Base-by-base conservation (phyloP, 2,113 vertebrate species). In the Campylorhamphus procurvoides region DNA sequence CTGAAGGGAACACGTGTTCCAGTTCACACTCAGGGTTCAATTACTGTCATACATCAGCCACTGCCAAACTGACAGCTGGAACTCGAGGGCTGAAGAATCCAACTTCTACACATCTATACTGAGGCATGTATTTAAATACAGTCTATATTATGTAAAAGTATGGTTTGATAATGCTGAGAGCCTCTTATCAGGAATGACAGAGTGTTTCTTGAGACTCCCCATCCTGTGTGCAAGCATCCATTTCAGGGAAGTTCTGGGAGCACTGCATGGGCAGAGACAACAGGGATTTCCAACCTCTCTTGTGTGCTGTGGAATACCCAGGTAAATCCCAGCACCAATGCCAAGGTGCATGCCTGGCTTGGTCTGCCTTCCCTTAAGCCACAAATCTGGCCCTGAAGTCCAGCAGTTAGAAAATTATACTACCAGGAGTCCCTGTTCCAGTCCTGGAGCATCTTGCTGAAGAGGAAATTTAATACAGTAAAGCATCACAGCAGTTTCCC, bases 61-160 rank as follows among this genome's bases (percentile, higher is more conserved):
- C 59, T 77, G 72, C 85, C 90, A 93, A 77, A 37, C n/a, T 80
- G 90, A 66, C 85, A 92, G 82, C 71, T 95, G 82, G 27, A 80
- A 53, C 33, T 24, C 58, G 46, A 77, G 75, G 71, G 66, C 23
- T 46, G 83, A 64, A 9, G 50, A 79, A 58, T 80, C 72, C n/a
- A 42, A 63, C 39, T 76, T 94, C 71, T 93, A 6, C 50, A 53
- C 1, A 15, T 82, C 67, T 73, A 11, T 33, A 46, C 14, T 56
- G 35, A 91, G 68, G 50, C 56, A 55, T 62, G 33, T 28, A 44
- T 76, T 79, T 71, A 89, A 89, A 84, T 87, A 15, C 28, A 67
- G 37, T 53, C 35, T 88, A 12, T 67, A 46, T 75, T 88, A 62
- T 73, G 19, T 76, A 59, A 72, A 75, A 71, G 20, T 31, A 6